Evolutionary conservation across 2,888 invertebrate species (phyloP), one percentile per base, ranked within the genome.

Genomic region (Biston stratarius): DNA sequence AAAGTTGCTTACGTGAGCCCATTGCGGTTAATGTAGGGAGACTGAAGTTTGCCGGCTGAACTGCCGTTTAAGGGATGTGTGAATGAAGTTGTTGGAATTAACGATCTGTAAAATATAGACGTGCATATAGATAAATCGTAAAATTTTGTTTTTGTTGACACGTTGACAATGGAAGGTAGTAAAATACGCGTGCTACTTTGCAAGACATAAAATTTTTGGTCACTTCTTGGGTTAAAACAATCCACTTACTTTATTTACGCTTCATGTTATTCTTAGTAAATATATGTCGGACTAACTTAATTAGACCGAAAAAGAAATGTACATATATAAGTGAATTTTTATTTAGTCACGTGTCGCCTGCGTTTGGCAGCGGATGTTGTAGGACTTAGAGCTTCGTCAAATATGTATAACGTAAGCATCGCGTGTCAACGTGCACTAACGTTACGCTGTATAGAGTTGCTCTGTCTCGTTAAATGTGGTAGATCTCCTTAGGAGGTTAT

Each of bases 1-100:
- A 69, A 69, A 78, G 78, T 81, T 80, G 70, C 69, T 69, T 75
- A 80, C 78, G 79, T 81, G 80, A 69, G 74, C 70, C 70, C 45
- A 36, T 67, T 69, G 66, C 74, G 73, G 74, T 78, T 78, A 77
- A 78, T 77, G 72, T 64, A 51, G 67, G 60, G 64, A 57, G 61
- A 58, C 61, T 47, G 56, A 68, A 68, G 59, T 68, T 64, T 47
- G 60, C 14, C 34, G 56, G 36, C 62, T 64, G 51, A 63, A 68
- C 67, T 55, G 33, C 51, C 60, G 60, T 24, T 57, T 55, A 55
- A 63, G 63, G 60, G 67, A 60, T 68, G 63, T 63, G 63, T 56
- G 56, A 60, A 68, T 63, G 55, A 63, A 62, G 51, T 51, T 59
- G 48, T 40, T 33, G 38, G 64, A 58, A 62, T 69, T 65, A 55